Conservation (phyloP, 2,797 vertebrate genomes). For the Tiaroga cobitis region DNA sequence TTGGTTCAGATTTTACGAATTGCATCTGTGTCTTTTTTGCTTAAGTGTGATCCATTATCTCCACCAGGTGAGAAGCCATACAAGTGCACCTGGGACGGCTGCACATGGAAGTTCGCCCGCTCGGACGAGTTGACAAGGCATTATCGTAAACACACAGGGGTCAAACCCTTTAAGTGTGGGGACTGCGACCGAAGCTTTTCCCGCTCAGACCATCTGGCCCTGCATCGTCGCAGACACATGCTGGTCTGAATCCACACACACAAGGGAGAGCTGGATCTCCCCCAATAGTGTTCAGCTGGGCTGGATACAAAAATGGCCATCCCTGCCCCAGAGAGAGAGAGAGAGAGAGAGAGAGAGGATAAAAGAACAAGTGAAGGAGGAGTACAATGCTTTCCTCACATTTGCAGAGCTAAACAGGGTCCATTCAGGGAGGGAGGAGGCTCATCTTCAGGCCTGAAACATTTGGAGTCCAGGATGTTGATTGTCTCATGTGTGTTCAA, state of each 20-base stretch:
- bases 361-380: constrained; percentile 66
- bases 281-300: constrained; percentile 90
- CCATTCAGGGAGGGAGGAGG: constrained; percentile 52
- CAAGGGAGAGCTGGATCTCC: constrained; percentile 90
- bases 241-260: constrained; percentile 85
- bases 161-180: constrained; percentile 99
- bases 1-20: neutral
- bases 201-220: constrained; percentile 96
- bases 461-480: constrained; percentile 43
- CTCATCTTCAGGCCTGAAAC: constrained; percentile 30
- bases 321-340: constrained; percentile 67
- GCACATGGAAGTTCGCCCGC: constrained; percentile 99
- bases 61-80: constrained; percentile 98
- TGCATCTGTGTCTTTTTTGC: neutral
- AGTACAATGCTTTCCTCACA: constrained; percentile 50
- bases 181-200: constrained; percentile 99
- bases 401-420: constrained; percentile 76
- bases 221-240: constrained; percentile 98
- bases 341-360: constrained; percentile 70
- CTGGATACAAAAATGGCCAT: constrained; percentile 79
- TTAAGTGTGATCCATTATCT: neutral
- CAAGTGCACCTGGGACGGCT: constrained; percentile 99
- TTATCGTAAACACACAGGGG: constrained; percentile 99
- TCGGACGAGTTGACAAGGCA: constrained; percentile 99
- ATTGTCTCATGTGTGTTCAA: constrained; percentile 28